Evolutionary conservation across 2,888 invertebrate species (phyloP).

Genomic region (Orthosia incerta): DNA sequence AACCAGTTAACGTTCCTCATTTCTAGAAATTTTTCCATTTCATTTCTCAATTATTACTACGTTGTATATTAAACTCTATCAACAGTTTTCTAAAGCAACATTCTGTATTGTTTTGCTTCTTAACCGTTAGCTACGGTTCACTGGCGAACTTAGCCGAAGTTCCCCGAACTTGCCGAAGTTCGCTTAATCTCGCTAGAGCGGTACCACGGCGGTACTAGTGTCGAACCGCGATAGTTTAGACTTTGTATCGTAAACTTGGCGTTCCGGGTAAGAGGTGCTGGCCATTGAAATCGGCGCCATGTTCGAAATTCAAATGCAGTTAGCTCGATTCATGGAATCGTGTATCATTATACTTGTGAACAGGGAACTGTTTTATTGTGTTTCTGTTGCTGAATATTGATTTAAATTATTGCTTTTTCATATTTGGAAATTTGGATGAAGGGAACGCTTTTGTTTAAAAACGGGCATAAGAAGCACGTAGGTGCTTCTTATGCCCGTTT

Average conservation of each 20-base stretch:
- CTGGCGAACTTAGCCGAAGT: conserved; percentile 68
- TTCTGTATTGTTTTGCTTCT: conserved; percentile 74
- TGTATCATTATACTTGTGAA: conserved; percentile 45
- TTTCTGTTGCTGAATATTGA: conserved; percentile 12
- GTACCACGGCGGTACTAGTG: conserved; percentile 71
- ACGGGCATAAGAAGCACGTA: too few species aligned
- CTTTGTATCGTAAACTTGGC: conserved; percentile 70
- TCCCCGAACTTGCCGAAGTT: conserved; percentile 72
- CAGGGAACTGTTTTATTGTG: conserved; percentile 33
- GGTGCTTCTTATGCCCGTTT: too few species aligned
- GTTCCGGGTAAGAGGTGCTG: conserved; percentile 60
- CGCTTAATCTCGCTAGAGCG: conserved; percentile 71
- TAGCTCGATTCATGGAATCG: conserved; percentile 59
- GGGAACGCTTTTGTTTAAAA: too few species aligned
- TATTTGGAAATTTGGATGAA: background rate
- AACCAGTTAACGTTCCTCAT: conserved; percentile 15
- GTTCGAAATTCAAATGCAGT: conserved; percentile 65
- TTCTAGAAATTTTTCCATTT: conserved; percentile 10
- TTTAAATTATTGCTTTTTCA: background rate
- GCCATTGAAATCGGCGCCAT: conserved; percentile 65
- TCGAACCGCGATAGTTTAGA: conserved; percentile 72
- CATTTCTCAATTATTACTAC: conserved; percentile 5
- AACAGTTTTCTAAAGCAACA: conserved; percentile 64
- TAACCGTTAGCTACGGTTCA: conserved; percentile 64
- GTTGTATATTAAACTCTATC: conserved; percentile 53